Evolutionary conservation across 2,888 invertebrate genomes (phyloP).

Genomic region (Acrobasis suavella): DNA sequence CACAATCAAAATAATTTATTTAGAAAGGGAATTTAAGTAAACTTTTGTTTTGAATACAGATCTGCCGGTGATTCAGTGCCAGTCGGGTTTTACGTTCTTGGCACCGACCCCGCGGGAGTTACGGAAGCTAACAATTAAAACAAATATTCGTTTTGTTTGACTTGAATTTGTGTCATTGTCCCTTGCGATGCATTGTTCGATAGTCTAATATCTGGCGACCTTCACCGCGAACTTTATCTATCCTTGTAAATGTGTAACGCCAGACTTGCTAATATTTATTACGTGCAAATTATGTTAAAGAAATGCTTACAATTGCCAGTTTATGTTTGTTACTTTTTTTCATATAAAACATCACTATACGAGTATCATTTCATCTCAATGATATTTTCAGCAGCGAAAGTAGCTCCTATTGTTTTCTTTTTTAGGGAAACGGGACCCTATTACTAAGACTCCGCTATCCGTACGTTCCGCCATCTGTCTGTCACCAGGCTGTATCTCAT

Average conservation of each 20-base stretch:
- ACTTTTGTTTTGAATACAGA: conserved; percentile 29
- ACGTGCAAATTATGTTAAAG: neutral
- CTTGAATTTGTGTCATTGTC: conserved; percentile 44
- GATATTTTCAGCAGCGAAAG: no score
- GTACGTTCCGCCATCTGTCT: no score
- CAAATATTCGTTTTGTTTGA: conserved; percentile 40
- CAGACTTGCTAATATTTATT: neutral
- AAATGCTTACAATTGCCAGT: neutral
- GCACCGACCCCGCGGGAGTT: conserved; percentile 46
- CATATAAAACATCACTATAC: no score
- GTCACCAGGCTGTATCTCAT: no score
- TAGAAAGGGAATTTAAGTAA: neutral
- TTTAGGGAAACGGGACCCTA: no score
- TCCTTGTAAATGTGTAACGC: neutral
- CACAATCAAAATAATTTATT: neutral
- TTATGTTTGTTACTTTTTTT: no score
- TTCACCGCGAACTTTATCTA: conserved; percentile 15
- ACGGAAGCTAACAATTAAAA: conserved; percentile 52
- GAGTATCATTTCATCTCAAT: no score
- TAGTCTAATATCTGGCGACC: conserved; percentile 10
- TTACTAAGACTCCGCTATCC: no score
- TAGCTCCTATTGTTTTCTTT: no score
- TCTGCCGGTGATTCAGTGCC: conserved; percentile 52
- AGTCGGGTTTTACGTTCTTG: conserved; percentile 50
- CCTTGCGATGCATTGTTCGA: conserved; percentile 27